phyloP scores from a whole-genome alignment of 1,140 invertebrate genomes.

The Aphaenogaster floridana region DNA sequence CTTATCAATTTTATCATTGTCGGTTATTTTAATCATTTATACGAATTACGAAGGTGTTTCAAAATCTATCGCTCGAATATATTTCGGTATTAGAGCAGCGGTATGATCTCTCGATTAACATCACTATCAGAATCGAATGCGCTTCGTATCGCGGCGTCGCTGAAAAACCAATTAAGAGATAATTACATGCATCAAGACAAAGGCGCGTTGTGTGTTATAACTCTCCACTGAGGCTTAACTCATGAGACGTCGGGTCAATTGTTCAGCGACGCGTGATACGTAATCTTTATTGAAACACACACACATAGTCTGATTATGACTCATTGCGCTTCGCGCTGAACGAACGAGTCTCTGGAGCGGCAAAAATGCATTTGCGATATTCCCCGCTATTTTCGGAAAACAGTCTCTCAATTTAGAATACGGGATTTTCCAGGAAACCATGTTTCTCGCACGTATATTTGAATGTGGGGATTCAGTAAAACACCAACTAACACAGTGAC shows the following conservation, averaged over 20 bases:
- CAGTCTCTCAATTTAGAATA: neutral
- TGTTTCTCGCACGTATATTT: neutral
- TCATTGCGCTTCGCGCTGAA: conserved; percentile 12
- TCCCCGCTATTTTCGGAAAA: neutral
- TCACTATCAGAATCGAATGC: neutral
- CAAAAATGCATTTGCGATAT: neutral
- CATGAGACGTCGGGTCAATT: conserved; percentile 34
- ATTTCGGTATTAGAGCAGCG: neutral
- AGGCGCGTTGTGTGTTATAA: conserved; percentile 17
- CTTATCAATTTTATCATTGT: neutral
- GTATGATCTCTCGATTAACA: neutral
- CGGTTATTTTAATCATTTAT: neutral
- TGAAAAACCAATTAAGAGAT: conserved; percentile 1
- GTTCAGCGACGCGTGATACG: conserved; percentile 20
- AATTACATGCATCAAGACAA: conserved; percentile 32
- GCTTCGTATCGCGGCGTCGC: neutral
- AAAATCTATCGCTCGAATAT: neutral
- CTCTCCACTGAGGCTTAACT: neutral
- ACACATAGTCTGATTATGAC: neutral
- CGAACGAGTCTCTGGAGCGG: neutral
- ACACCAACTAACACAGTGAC: too few species aligned
- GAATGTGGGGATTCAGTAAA: neutral
- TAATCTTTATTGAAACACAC: conserved; percentile 26
- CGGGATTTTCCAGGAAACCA: too few species aligned
- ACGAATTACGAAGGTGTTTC: neutral